Percentiles rank a stretch among this genome's conserved stretches.
phyloP scores from a whole-genome alignment of 1,140 invertebrate genomes.

The Zaprionus capensis region DNA sequence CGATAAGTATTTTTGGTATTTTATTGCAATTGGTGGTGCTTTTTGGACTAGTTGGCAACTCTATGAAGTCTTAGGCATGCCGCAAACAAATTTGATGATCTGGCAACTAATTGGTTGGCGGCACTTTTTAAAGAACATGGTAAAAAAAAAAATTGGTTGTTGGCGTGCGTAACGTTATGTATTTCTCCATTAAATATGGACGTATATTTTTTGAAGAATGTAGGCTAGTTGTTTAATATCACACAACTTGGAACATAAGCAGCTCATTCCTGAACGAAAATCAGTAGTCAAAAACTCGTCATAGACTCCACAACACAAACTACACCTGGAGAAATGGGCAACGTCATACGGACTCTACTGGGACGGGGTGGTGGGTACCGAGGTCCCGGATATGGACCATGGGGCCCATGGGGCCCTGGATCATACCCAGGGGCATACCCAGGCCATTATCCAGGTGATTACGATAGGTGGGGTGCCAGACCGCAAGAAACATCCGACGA shows the following conservation, averaged over 20 bases:
- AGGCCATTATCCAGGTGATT: not conserved
- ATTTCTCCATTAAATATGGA: not conserved
- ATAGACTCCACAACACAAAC: not conserved
- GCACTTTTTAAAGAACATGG: not conserved
- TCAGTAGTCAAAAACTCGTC: not conserved
- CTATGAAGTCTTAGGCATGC: not conserved
- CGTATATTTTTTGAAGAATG: not conserved
- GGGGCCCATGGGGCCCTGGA: not conserved
- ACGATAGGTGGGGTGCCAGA: not conserved
- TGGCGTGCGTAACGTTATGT: not conserved
- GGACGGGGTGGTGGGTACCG: not conserved
- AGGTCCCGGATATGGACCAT: not conserved
- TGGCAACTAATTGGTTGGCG: not conserved
- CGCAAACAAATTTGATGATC: not conserved
- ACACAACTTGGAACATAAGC: not conserved
- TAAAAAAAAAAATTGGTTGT: not conserved
- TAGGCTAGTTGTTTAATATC: not conserved
- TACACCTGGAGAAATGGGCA: not conserved
- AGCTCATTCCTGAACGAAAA: not conserved
- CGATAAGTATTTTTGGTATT: slow-evolving; percentile 4
- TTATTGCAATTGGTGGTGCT: not conserved
- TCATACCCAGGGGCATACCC: not conserved
- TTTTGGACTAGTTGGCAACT: not conserved
- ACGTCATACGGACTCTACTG: not conserved
- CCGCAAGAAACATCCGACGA: not conserved